These are phyloP conservation scores for Gymnodraco acuticeps DNA, from an alignment of 2,797 vertebrate species.

Conservation along the genomic window DNA sequence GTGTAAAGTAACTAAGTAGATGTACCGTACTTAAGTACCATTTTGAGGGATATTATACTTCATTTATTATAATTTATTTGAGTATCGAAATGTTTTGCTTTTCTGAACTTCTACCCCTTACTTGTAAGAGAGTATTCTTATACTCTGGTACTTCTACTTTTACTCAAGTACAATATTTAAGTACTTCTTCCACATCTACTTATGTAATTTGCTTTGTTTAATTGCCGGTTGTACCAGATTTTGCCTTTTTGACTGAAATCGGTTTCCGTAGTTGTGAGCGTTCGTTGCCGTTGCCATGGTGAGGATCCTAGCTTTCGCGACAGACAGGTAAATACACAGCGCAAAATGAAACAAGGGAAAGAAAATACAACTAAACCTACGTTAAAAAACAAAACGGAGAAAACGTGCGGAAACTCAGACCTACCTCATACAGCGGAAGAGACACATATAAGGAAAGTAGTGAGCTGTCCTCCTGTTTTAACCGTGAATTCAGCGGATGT, in stretches of 20 bases:
- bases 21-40: too few relatives aligned
- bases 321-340: neutral
- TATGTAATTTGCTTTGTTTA: neutral
- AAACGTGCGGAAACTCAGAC: neutral
- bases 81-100: too few relatives aligned
- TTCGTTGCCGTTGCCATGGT: conserved; percentile 63
- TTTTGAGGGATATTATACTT: too few relatives aligned
- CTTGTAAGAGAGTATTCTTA: too few relatives aligned
- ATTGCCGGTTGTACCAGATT: neutral
- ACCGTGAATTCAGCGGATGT: conserved; percentile 2
- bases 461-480: neutral
- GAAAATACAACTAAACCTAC: neutral
- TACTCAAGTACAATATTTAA: too few relatives aligned
- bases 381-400: neutral
- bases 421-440: neutral
- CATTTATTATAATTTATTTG: too few relatives aligned
- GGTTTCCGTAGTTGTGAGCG: conserved; percentile 44
- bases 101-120: too few relatives aligned
- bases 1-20: too few relatives aligned
- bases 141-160: too few relatives aligned
- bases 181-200: too few relatives aligned
- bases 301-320: neutral
- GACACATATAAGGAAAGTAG: neutral
- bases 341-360: conserved; percentile 33
- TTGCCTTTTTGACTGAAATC: conserved; percentile 29